A percentile compares a stretch with the other conserved stretches of the same genome.
phyloP scores from a whole-genome alignment of 2,888 invertebrate genomes.

The Imbricaverruca yamaguchii region DNA sequence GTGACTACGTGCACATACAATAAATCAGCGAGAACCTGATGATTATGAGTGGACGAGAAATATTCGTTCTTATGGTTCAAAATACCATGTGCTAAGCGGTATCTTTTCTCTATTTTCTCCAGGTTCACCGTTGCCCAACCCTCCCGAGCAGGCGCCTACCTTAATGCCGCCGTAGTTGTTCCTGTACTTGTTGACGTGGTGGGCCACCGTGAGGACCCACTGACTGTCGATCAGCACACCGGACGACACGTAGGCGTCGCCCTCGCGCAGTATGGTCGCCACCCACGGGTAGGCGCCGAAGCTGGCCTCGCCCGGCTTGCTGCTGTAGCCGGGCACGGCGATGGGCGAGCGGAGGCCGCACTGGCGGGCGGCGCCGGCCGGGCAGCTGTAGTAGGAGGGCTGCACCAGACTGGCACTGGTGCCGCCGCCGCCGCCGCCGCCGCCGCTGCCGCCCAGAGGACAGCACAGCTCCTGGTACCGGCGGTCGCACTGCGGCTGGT shows the following conservation, averaged over 20 bases:
- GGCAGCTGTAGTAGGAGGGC: not conserved
- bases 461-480: conserved; percentile 21
- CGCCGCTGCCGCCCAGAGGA: not conserved
- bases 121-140: too few relatives aligned
- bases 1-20: too few relatives aligned
- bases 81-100: too few relatives aligned
- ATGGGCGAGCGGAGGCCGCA: not conserved
- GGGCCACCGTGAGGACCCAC: conserved; percentile 65
- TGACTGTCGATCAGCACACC: conserved; percentile 60
- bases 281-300: conserved; percentile 69
- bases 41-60: too few relatives aligned
- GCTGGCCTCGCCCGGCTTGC: conserved; percentile 42
- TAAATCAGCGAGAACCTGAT: too few relatives aligned
- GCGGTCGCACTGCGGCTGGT: not conserved
- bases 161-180: not conserved
- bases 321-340: not conserved
- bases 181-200: conserved; percentile 55
- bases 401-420: too few relatives aligned
- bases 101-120: too few relatives aligned
- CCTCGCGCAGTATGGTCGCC: conserved; percentile 51
- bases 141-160: not conserved
- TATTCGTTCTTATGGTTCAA: too few relatives aligned
- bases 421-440: not conserved
- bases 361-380: not conserved
- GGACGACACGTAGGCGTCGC: conserved; percentile 60